phyloP scores from a whole-genome alignment of 2,888 invertebrate genomes.

The Tridacna gigas region DNA sequence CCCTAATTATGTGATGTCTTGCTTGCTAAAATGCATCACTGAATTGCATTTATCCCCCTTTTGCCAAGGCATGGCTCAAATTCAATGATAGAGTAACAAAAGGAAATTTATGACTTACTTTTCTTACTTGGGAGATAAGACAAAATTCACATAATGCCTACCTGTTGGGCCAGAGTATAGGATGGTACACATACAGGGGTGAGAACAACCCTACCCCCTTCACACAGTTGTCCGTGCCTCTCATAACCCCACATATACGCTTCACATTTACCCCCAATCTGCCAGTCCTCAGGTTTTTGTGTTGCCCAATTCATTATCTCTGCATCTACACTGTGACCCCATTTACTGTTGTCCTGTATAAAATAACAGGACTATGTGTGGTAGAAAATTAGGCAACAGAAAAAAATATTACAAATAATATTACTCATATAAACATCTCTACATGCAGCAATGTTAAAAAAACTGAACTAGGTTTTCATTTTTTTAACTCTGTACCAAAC shows the following conservation, averaged over 20 bases:
- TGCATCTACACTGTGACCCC: conserved; percentile 88
- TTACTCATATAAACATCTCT: too few species aligned
- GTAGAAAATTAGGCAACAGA: too few species aligned
- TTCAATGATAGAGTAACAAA: too few species aligned
- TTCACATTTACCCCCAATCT: conserved; percentile 88
- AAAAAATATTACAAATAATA: too few species aligned
- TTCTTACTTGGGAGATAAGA: neutral
- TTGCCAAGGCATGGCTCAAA: too few species aligned
- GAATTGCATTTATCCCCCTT: too few species aligned
- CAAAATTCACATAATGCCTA: conserved; percentile 41
- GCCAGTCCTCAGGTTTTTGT: conserved; percentile 89
- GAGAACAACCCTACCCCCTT: conserved; percentile 85
- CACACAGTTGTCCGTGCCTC: conserved; percentile 88
- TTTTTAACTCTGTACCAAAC: too few species aligned
- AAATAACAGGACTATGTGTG: neutral
- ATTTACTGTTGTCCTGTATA: conserved; percentile 86
- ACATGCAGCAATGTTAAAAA: too few species aligned
- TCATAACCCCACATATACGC: conserved; percentile 89
- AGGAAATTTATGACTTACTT: neutral
- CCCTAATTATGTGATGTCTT: too few species aligned
- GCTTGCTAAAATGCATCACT: too few species aligned
- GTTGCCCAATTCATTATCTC: conserved; percentile 88
- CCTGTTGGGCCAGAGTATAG: conserved; percentile 83
- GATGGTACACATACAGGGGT: conserved; percentile 78
- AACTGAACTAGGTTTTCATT: too few species aligned